phyloP scores from a whole-genome alignment of 92 coral and sea anemone species.

The Palythoa heliodiscus region DNA sequence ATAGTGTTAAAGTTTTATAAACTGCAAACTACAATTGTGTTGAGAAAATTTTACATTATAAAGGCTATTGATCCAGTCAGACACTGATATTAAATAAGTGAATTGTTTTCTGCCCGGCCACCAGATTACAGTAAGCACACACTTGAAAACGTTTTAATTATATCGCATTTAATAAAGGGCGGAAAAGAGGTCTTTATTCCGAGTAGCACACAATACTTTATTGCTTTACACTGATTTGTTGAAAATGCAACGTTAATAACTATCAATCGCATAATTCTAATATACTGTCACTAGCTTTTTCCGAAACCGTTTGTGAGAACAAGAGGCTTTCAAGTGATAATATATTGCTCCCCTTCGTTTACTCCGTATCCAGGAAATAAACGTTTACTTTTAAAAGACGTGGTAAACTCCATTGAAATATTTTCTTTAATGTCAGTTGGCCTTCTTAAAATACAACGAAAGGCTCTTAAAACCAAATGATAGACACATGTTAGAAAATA shows the following conservation, averaged over 20 bases:
- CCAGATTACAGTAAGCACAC: slow-evolving; percentile 46
- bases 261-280: slow-evolving; percentile 38
- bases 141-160: slow-evolving; percentile 43
- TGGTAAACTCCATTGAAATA: slow-evolving; percentile 34
- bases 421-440: slow-evolving; percentile 15
- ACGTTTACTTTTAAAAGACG: slow-evolving; percentile 24
- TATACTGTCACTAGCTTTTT: slow-evolving; percentile 24
- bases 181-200: slow-evolving; percentile 27
- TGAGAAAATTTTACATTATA: slow-evolving; percentile 39
- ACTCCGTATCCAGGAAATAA: slow-evolving; percentile 36
- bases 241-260: slow-evolving; percentile 43
- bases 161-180: slow-evolving; percentile 35
- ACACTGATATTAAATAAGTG: slow-evolving; percentile 23
- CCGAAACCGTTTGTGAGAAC: slow-evolving; percentile 34
- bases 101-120: slow-evolving; percentile 32
- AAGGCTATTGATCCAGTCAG: slow-evolving; percentile 26
- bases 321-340: slow-evolving; percentile 42
- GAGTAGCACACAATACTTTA: slow-evolving; percentile 14
- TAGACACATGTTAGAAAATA: slow-evolving; percentile 13
- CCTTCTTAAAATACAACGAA: not conserved
- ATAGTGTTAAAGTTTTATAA: slow-evolving; percentile 36
- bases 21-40: slow-evolving; percentile 40
- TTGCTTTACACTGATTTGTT: slow-evolving; percentile 44
- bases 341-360: slow-evolving; percentile 31
- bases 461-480: slow-evolving; percentile 20